These are phyloP conservation scores for Diadophis punctatus DNA, from an alignment of 2,113 vertebrate genomes.

Conservation along the genomic window DNA sequence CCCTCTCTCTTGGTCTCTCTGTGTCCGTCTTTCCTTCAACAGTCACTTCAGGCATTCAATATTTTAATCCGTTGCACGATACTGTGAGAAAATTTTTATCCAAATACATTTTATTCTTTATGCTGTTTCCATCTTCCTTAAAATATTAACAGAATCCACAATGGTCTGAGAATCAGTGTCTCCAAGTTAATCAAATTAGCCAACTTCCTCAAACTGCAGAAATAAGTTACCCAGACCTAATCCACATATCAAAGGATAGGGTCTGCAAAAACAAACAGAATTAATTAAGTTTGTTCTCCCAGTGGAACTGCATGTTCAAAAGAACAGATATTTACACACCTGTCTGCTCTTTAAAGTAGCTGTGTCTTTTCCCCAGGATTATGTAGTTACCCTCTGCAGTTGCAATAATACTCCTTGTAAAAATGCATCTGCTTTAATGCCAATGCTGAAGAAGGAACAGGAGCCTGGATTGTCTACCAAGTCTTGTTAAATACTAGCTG, in stretches of 20 bases:
- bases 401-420: background rate
- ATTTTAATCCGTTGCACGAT: conserved; percentile 56
- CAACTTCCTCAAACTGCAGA: no score
- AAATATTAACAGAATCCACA: no score
- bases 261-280: no score
- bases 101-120: no score
- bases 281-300: no score
- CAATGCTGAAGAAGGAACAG: background rate
- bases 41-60: conserved; percentile 62
- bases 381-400: background rate
- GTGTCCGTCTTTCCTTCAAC: conserved; percentile 29
- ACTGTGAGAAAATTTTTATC: conserved; percentile 24
- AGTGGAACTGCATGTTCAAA: no score
- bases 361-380: background rate
- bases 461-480: background rate
- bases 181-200: no score
- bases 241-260: no score
- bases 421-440: background rate
- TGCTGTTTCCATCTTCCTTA: no score
- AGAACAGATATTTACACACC: no score
- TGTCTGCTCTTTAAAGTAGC: background rate
- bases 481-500: background rate
- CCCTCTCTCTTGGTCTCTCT: background rate
- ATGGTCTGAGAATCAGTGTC: no score
- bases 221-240: no score